These are phyloP conservation scores for Chauna torquata DNA, from an alignment of 2,113 vertebrate genomes.

Conservation along the genomic window DNA sequence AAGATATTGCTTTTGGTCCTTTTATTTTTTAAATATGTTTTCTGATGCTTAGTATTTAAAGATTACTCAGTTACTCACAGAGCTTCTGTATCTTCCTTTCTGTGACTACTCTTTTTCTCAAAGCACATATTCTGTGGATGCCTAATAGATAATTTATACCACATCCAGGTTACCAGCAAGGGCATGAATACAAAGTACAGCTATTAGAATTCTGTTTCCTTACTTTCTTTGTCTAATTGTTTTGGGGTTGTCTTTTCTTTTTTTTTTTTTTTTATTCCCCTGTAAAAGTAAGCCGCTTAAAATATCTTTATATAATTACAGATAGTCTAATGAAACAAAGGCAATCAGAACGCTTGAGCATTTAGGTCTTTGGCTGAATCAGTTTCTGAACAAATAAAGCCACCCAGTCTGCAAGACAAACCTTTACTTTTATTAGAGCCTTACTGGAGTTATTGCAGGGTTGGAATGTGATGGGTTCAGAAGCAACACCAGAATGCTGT, in stretches of 20 bases:
- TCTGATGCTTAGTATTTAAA: neutral
- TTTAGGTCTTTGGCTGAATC: neutral
- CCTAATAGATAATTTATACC: neutral
- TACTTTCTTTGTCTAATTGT: neutral
- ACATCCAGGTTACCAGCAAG: neutral
- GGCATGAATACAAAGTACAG: neutral
- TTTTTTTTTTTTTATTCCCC: neutral
- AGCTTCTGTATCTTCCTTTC: neutral
- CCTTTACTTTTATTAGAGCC: neutral
- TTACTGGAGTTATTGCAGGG: neutral
- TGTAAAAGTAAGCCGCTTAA: neutral
- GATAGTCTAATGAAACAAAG: neutral
- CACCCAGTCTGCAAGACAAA: neutral
- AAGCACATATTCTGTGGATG: neutral
- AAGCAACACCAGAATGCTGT: neutral
- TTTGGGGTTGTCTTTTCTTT: neutral
- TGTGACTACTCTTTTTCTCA: neutral
- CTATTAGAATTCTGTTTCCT: neutral
- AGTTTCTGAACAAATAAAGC: neutral
- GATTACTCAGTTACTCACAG: neutral
- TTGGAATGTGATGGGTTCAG: neutral
- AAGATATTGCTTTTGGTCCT: constrained; percentile 8
- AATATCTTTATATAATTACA: neutral
- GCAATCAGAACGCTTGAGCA: neutral
- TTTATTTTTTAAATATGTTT: neutral